Evolutionary conservation across 2,113 vertebrate species (phyloP), one percentile per base, ranked within the genome.

Genomic region (Polypterus bichir): DNA sequence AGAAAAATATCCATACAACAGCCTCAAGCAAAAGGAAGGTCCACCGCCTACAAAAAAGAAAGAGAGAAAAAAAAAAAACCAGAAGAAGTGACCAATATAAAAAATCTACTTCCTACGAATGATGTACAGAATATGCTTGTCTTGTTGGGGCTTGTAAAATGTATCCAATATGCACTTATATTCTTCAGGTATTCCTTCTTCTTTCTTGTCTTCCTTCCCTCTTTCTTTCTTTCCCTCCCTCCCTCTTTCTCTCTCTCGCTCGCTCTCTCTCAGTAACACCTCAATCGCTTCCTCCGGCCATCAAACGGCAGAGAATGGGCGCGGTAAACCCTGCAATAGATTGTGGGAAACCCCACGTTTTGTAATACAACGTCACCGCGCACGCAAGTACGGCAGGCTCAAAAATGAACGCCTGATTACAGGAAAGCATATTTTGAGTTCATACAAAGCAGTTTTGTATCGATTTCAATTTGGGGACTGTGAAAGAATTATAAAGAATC

Each of bases 251-350:
- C 80, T 79, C 74, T 64, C 64, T 47, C 76, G 73, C 77, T 72
- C 70, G 75, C 76, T 74, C 75, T 74, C 75, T 79, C 79, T 74
- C 73, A 65, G 78, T 76, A 71, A 74, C 73, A 68, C 74, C 75
- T 86, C 81, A 83, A 66, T 75, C 71, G 73, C 80, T 72, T 84
- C 81, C 82, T 84, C 71, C 81, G 79, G 84, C 84, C 86, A 84
- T 87, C 81, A 83, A 81, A 83, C 83, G 81, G 84, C 80, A 81
- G 79, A 86, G 84, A 27, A 87, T 87, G 86, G 86, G 86, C 83
- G 86, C 86, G 83, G 86, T 85, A 85, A 27, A 84, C 86, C 86
- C 84, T 88, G 86, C 82, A 78, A 74, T 81, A 72, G 67, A 77
- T 73, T 71, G 76, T 71, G 79, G 83, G 86, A 88, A 88, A 88